Evolutionary conservation across 2,888 invertebrate species (phyloP), one percentile per base, ranked within the genome.

Genomic region (Lasioglossum calceatum): DNA sequence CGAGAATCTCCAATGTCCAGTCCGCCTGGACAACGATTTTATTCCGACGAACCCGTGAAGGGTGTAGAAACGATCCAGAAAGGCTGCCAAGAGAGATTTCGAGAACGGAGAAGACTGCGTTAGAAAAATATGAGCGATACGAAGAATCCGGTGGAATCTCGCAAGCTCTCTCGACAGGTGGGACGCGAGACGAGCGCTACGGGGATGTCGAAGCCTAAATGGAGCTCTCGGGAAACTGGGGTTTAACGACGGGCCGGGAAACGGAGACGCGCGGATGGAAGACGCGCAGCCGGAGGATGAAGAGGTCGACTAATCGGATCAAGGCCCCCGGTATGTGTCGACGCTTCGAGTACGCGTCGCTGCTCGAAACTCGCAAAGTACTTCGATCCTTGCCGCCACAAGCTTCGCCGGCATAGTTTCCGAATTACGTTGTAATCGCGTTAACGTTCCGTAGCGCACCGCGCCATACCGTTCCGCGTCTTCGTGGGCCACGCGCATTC

Each of bases 371-470:
- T 90, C 84, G 73, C 81, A 88, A 88, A 90, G 90, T 79, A 67
- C 84, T 90, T 82, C 81, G 86, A 84, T 83, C 87, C 88, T 84
- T 82, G 85, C 79, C 87, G 79, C 82, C 86, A 75, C 82, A 79
- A 71, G 77, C 85, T 90, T 88, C 84, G 80, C 88, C 86, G 86
- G 85, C 91, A 91, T 91, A 90, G 89, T 92, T 92, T 91, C 89
- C 91, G 91, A 91, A 91, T 92, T 90, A 88, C 90, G 79, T 90
- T 88, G 92, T 91, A 92, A 92, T 92, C 91, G 90, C 87, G 91
- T 92, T 90, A 92, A 90, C 91, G 89, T 91, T 92, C 87, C 88
- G 61, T 72, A 16, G 27, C 71, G 78, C 75, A 74, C 32, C 64
- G 16, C 64, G 64, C 64, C 32, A 19, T 32, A 32, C 16, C 32